Percentiles rank a stretch among this genome's conserved stretches.
Evolutionary conservation across 1,140 invertebrate genomes (phyloP).

Genomic region (Cotesia glomerata): DNA sequence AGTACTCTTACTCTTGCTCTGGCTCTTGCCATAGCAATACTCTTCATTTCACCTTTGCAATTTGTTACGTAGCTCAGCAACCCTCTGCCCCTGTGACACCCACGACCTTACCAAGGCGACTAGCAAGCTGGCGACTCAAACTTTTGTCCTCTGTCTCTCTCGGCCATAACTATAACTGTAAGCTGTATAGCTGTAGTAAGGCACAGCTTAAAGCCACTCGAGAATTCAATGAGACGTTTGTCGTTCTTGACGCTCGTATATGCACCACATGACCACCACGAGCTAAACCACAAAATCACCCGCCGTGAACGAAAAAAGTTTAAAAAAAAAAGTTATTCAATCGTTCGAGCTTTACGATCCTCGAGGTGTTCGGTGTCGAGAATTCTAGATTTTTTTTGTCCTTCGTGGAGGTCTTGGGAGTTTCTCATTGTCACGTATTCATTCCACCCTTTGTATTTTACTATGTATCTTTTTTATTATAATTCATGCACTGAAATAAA

Average conservation of each 20-base stretch:
- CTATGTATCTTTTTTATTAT: background rate
- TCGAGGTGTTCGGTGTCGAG: background rate
- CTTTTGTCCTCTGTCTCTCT: too few relatives aligned
- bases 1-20: too few relatives aligned
- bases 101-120: constrained; percentile 46
- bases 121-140: background rate
- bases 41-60: constrained; percentile 4
- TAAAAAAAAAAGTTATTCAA: constrained; percentile 28
- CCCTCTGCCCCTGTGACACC: constrained; percentile 32
- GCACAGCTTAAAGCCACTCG: background rate
- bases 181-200: too few relatives aligned
- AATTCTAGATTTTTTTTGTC: background rate
- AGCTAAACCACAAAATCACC: constrained; percentile 28
- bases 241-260: background rate
- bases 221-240: constrained; percentile 33
- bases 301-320: constrained; percentile 8
- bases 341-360: constrained; percentile 29
- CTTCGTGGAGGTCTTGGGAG: constrained; percentile 1
- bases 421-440: constrained; percentile 2
- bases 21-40: too few relatives aligned
- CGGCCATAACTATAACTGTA: too few relatives aligned
- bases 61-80: constrained; percentile 32
- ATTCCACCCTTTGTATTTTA: background rate
- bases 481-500: constrained; percentile 12
- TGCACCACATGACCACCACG: background rate